phyloP scores from a whole-genome alignment of 2,888 invertebrate species.

The Podabrus alpinus region DNA sequence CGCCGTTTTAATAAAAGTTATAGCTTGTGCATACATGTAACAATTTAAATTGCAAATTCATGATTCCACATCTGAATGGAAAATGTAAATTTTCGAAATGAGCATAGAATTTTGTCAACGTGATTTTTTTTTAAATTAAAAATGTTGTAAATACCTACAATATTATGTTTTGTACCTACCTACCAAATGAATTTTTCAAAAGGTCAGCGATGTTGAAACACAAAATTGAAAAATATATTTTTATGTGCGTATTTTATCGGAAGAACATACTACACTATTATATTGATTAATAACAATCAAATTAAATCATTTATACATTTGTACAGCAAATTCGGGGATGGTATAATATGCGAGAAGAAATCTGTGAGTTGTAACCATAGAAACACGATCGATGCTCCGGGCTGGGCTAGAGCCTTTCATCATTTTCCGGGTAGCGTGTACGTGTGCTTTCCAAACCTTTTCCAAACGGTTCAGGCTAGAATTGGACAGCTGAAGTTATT shows the following conservation, averaged over 20 bases:
- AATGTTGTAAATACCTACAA: too few species aligned
- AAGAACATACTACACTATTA: background rate
- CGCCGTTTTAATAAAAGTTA: background rate
- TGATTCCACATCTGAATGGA: background rate
- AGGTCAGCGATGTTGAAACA: background rate
- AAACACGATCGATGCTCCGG: constrained; percentile 36
- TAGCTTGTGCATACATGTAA: background rate
- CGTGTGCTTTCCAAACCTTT: constrained; percentile 26
- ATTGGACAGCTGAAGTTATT: constrained; percentile 29
- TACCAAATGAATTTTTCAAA: background rate
- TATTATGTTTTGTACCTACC: background rate
- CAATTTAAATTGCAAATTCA: background rate
- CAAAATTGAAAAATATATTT: background rate
- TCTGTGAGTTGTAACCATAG: constrained; percentile 39
- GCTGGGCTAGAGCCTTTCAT: constrained; percentile 31
- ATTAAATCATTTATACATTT: constrained; percentile 24
- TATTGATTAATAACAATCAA: constrained; percentile 16
- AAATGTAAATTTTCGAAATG: background rate
- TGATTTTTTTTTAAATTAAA: background rate
- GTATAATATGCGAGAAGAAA: constrained; percentile 37
- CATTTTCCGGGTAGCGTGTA: constrained; percentile 30
- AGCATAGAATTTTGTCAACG: background rate
- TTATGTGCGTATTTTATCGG: background rate
- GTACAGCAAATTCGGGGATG: constrained; percentile 31
- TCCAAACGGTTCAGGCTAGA: constrained; percentile 21